Percentiles rank a stretch among this genome's conserved stretches.
These are phyloP conservation scores for Drosophila murphyi DNA, from an alignment of 1,140 invertebrate genomes.

Conservation along the genomic window DNA sequence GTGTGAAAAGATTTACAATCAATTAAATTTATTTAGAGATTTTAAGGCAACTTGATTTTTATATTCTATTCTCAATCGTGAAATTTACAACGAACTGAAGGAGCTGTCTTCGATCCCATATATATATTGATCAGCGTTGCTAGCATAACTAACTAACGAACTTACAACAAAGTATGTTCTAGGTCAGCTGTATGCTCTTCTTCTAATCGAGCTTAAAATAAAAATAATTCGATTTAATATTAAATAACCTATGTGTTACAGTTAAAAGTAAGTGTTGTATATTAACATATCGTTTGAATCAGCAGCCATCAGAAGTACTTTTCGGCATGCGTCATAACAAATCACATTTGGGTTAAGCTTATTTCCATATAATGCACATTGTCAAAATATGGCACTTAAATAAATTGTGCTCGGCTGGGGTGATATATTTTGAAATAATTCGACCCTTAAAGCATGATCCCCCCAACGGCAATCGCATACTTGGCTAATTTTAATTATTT, in stretches of 20 bases:
- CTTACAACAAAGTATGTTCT: too few relatives aligned
- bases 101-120: too few relatives aligned
- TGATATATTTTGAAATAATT: constrained; percentile 3
- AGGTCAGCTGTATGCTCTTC: too few relatives aligned
- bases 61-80: too few relatives aligned
- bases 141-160: too few relatives aligned
- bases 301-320: not conserved
- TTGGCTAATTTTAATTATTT: constrained; percentile 81
- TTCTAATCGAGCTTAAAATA: too few relatives aligned
- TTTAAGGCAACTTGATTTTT: too few relatives aligned
- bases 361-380: constrained; percentile 2
- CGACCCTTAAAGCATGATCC: constrained; percentile 31
- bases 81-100: too few relatives aligned
- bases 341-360: not conserved
- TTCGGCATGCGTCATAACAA: constrained; percentile 1
- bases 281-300: not conserved
- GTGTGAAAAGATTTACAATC: constrained; percentile 15
- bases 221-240: not conserved
- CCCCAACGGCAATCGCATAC: constrained; percentile 49
- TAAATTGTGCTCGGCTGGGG: constrained; percentile 41
- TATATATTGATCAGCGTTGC: too few relatives aligned
- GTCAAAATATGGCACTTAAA: constrained; percentile 39
- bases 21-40: not conserved
- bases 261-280: not conserved
- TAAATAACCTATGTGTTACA: not conserved